Evolutionary conservation across 2,797 vertebrate genomes (phyloP), one percentile per base, ranked within the genome.

Genomic region (Buceros bicornis): DNA sequence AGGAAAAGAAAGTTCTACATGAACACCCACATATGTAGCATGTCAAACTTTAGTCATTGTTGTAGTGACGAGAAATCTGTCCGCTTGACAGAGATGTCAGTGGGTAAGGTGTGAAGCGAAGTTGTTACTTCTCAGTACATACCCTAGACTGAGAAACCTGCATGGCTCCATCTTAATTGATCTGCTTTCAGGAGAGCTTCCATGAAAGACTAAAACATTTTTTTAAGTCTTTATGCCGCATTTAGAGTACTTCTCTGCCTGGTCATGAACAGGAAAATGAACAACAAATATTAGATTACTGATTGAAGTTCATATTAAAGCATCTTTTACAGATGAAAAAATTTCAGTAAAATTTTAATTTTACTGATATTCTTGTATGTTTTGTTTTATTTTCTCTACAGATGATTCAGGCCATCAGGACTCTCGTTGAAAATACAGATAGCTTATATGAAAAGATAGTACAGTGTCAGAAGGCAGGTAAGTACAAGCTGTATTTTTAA

Each of bases 401-500:
- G 99, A 99, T 99, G 98, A 99, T 99, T 97, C 99, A 99, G 97
- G 99, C 98, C 85, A 99, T 99, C 97, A 99, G 98, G 97, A 98
- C 97, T 7, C 93, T 99, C 85, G 97, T 99, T 43, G 99, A 99
- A 97, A 99, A 97, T 97, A 98, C 98, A 9, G 99, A 99, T 51
- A 96, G 95, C 11, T 98, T 99, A 17, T 99, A 99, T 66, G 99
- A 99, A 80, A 98, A 98, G 92, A 99, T 99, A 56, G 98, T 99
- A 6, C 99, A 99, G 48, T 99, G 99, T 88, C 99, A 99, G 97
- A 99, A 98, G 98, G 97, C 99, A 97, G 99, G 99, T 99, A 96
- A 98, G 98, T 95, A 64, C 35, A 80, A n/a, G 13, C 17, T 91
- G 33, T 25, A 74, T 83, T 61, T 66, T 1, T 69, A 89, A 94